Base-by-base conservation (phyloP, 1,140 invertebrate genomes). In the Sminthurides bifidus region DNA sequence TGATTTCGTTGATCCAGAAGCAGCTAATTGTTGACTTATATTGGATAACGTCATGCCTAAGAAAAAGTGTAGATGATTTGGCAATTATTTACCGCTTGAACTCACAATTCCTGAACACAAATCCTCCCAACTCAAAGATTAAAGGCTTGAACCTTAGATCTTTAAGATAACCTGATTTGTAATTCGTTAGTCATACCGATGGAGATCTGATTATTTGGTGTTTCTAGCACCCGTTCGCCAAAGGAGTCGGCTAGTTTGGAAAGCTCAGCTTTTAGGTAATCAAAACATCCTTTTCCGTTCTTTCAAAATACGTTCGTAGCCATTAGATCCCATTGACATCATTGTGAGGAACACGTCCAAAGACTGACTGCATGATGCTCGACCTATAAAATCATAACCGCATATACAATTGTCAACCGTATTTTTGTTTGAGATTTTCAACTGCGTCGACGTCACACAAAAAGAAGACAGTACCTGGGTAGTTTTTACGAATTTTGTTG, bases 331-430 rank as follows among this genome's bases (percentile, higher is more conserved):
- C 56, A 90, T 70, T 14, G 80, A 80, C 19, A 91, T 68, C 14
- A 91, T 68, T 1, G 87, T 91, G 65, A 91, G 87, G 66, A 90
- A 82, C 1, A 87, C 74, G 71, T 91, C 87, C 63, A 86, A 74
- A 0, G 79, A 75, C 44, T 85, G 83, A 52, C 80, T 79, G 2
- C 77, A 76, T 37, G 85, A 87, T 1, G 84, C 87, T 54, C 87
- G 73, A 21, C 80, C 81, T 78, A 64, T 15, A 68, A 19, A 48
- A 6, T 10, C 33, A 35, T 35, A 35, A 35, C 8, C 8, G n/a
- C n/a, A 35, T 35, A 35, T 33, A 2, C 35, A 4, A 21, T 31
- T 6, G 27, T 24, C 17, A 49, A 24, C 23, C 29, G 19, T 23
- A 49, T 30, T 14, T 14, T 19, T 10, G 6, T 8, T 17, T 24